Evolutionary conservation across 2,797 vertebrate genomes (phyloP).

Genomic region (Scomberomorus guttatus): DNA sequence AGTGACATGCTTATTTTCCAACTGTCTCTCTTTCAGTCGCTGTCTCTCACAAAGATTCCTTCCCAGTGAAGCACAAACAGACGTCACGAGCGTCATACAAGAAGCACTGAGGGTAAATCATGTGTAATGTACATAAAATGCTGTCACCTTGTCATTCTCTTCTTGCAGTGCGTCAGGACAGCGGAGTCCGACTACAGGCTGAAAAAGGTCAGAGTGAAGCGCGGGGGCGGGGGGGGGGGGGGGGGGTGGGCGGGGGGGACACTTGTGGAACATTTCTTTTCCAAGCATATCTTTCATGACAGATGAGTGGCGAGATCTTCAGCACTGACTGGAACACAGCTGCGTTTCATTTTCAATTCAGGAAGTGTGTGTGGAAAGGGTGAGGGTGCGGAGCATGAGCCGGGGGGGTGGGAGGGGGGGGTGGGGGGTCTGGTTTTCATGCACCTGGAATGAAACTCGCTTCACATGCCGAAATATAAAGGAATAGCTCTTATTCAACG

Average conservation of each 20-base stretch:
- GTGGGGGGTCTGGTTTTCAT: constrained; percentile 40
- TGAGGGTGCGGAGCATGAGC: constrained; percentile 3
- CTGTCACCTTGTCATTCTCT: neutral
- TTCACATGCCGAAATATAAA: constrained; percentile 34
- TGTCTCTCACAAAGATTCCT: constrained; percentile 21
- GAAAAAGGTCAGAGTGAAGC: constrained; percentile 7
- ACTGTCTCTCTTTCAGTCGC: constrained; percentile 32
- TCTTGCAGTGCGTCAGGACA: constrained; percentile 12
- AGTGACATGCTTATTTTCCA: constrained; percentile 88
- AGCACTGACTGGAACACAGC: constrained; percentile 79
- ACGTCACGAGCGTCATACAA: neutral
- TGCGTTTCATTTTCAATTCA: constrained; percentile 80
- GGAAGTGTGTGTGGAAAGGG: constrained; percentile 66
- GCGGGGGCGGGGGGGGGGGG: too few species aligned
- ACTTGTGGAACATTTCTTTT: constrained; percentile 65
- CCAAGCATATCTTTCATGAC: constrained; percentile 67
- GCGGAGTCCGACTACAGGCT: constrained; percentile 19
- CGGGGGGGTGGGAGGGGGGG: neutral
- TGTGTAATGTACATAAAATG: neutral
- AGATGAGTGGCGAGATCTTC: constrained; percentile 68
- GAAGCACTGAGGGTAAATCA: neutral
- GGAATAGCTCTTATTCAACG: constrained; percentile 20
- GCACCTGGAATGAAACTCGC: constrained; percentile 68
- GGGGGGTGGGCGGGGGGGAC: constrained; percentile 39
- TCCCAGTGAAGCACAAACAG: constrained; percentile 19